phyloP scores from a whole-genome alignment of 2,113 vertebrate genomes.

The Damaliscus lunatus region DNA sequence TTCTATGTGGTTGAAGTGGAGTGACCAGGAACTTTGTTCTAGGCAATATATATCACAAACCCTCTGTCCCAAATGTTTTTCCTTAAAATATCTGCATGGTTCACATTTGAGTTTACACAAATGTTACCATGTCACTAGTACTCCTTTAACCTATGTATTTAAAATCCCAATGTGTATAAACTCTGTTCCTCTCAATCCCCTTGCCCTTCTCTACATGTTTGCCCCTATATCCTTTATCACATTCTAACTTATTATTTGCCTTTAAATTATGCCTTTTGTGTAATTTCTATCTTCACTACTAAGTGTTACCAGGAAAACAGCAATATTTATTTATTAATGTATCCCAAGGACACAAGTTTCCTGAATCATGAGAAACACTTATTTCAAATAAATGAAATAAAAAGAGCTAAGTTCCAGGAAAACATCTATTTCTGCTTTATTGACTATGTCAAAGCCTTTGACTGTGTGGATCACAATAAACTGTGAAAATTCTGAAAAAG shows the following conservation, averaged over 20 bases:
- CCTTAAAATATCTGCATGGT: background rate
- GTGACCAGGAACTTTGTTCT: background rate
- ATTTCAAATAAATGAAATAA: background rate
- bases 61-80: background rate
- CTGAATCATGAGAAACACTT: background rate
- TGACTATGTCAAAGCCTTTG: too few species aligned
- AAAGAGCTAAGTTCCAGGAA: background rate
- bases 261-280: background rate
- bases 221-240: background rate
- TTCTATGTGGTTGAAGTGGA: background rate
- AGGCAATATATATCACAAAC: background rate
- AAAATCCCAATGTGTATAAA: background rate
- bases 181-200: rapidly evolving
- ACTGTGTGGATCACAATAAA: too few species aligned
- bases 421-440: background rate
- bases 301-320: background rate
- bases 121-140: background rate
- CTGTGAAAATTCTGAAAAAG: too few species aligned
- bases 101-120: background rate
- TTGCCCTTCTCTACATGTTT: background rate
- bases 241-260: background rate
- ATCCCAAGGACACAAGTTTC: background rate
- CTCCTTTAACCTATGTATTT: background rate
- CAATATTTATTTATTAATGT: background rate
- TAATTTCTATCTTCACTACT: background rate